Conservation (phyloP, 1,140 invertebrate species). For the Drosophila setifemur region DNA sequence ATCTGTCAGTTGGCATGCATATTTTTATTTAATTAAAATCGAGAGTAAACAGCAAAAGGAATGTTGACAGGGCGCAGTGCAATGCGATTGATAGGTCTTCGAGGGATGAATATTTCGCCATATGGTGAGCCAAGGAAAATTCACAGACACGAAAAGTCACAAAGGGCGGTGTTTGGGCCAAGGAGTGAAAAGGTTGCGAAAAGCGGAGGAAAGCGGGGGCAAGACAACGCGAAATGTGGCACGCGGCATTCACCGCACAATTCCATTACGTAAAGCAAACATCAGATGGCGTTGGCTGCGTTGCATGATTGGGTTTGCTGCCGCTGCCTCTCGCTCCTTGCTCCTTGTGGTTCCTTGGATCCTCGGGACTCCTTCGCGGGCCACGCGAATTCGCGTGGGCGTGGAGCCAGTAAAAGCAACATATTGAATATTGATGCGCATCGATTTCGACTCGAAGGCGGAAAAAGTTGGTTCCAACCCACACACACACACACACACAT, state of each 20-base stretch:
- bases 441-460: conserved; percentile 74
- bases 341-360: conserved; percentile 13
- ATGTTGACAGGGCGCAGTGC: conserved; percentile 41
- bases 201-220: conserved; percentile 9
- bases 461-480: conserved; percentile 55
- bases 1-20: conserved; percentile 40
- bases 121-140: conserved; percentile 57
- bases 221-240: conserved; percentile 57
- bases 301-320: conserved; percentile 67
- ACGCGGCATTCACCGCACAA: conserved; percentile 71
- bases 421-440: conserved; percentile 79
- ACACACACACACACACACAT: conserved; percentile 17
- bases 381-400: background rate
- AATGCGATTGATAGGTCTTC: conserved; percentile 57
- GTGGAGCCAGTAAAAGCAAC: conserved; percentile 66
- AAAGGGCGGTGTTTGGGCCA: too few relatives aligned
- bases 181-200: background rate
- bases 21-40: conserved; percentile 77
- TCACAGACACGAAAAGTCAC: conserved; percentile 58
- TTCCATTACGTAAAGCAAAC: conserved; percentile 80
- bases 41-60: conserved; percentile 61
- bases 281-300: conserved; percentile 67
- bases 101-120: conserved; percentile 36
- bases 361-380: background rate
- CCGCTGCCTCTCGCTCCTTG: background rate